These are phyloP conservation scores for Empis livida DNA, from an alignment of 2,888 invertebrate species.

Conservation along the genomic window DNA sequence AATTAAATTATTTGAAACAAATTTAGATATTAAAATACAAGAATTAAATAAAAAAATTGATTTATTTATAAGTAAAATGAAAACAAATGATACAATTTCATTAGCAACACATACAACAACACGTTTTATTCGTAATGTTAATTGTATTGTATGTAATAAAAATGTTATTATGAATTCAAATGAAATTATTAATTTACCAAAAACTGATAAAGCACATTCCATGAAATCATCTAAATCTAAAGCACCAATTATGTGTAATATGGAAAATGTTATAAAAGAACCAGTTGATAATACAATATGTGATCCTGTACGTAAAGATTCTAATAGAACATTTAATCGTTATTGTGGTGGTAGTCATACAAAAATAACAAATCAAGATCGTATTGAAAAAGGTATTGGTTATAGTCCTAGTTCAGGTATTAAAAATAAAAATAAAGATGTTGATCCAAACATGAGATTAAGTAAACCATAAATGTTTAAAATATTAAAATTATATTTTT, in stretches of 20 bases:
- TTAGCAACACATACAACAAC: slow-evolving; percentile 43
- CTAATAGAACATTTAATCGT: slow-evolving; percentile 32
- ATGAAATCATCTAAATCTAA: slow-evolving; percentile 46
- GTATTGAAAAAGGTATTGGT: slow-evolving; percentile 35
- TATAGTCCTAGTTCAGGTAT: too few species aligned
- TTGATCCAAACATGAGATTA: too few species aligned
- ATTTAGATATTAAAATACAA: too few species aligned
- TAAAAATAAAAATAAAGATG: too few species aligned
- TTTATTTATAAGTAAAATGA: too few species aligned
- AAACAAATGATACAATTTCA: too few species aligned
- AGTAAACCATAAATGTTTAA: too few species aligned
- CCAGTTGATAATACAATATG: slow-evolving; percentile 31
- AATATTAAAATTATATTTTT: too few species aligned
- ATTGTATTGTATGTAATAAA: slow-evolving; percentile 66
- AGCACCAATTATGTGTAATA: slow-evolving; percentile 60
- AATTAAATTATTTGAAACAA: too few species aligned
- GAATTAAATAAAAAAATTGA: too few species aligned
- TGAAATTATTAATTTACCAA: slow-evolving; percentile 37
- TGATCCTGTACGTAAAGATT: slow-evolving; percentile 2
- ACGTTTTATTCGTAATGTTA: slow-evolving; percentile 53
- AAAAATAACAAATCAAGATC: slow-evolving; percentile 54
- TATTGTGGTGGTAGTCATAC: slow-evolving; percentile 73
- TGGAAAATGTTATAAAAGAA: slow-evolving; percentile 42
- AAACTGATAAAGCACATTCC: slow-evolving; percentile 42
- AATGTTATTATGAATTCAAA: slow-evolving; percentile 58